These are phyloP conservation scores for Amiota communis DNA, from an alignment of 2,888 invertebrate genomes.

Conservation along the genomic window DNA sequence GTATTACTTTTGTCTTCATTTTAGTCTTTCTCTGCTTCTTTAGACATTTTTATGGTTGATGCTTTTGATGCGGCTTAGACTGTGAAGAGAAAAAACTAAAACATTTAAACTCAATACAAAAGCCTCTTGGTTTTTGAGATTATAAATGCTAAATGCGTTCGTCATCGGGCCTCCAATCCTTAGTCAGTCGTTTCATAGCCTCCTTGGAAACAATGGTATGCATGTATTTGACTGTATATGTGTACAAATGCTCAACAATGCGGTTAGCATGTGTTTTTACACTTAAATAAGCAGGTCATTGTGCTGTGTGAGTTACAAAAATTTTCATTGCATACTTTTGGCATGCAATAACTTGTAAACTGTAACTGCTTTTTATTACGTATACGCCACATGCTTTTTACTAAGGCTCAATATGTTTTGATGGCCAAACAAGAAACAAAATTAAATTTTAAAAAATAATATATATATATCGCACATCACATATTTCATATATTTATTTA, in stretches of 20 bases:
- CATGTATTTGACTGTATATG: constrained; percentile 37
- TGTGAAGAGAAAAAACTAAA: not conserved
- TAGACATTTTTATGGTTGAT: constrained; percentile 19
- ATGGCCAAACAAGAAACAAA: not conserved
- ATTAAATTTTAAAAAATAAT: not conserved
- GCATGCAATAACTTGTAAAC: not conserved
- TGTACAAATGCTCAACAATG: constrained; percentile 33
- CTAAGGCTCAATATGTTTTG: not conserved
- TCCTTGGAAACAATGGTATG: not conserved
- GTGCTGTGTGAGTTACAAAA: not conserved
- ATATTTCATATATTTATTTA: too few species aligned
- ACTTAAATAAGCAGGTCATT: constrained; percentile 22
- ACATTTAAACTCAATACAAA: not conserved
- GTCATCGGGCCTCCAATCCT: too few species aligned
- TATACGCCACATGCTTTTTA: not conserved
- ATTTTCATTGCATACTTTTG: constrained; percentile 19
- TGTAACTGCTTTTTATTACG: not conserved
- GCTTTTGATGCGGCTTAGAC: constrained; percentile 28
- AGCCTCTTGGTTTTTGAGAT: not conserved
- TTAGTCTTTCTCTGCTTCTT: constrained; percentile 21
- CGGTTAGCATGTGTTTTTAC: constrained; percentile 22
- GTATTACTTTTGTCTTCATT: constrained; percentile 24
- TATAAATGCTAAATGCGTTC: constrained; percentile 1
- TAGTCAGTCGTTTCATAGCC: too few species aligned
- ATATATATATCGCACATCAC: not conserved